Percentiles rank a stretch among this genome's conserved stretches.
phyloP scores from a whole-genome alignment of 2,113 vertebrate species.

The Cyphomyrus discorhynchus region DNA sequence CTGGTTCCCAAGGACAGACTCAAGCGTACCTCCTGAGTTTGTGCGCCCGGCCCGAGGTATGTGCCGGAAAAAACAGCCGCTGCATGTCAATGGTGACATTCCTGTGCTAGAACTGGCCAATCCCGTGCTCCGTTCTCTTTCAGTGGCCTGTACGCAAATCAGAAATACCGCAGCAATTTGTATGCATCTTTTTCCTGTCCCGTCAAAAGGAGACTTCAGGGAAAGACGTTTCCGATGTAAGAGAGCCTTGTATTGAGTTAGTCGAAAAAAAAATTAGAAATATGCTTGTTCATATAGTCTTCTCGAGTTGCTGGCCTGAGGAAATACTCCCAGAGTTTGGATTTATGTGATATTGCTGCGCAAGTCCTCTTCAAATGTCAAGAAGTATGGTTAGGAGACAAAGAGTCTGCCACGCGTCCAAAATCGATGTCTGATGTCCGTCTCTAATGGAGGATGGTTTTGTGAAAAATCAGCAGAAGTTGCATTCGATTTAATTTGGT shows the following conservation, averaged over 20 bases:
- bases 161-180: neutral
- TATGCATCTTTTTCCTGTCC: neutral
- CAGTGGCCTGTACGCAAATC: neutral
- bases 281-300: neutral
- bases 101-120: conserved; percentile 22
- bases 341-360: neutral
- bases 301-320: neutral
- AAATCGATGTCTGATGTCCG: neutral
- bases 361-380: conserved; percentile 1
- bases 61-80: conserved; percentile 37
- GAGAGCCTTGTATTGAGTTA: neutral
- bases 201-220: neutral
- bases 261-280: neutral
- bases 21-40: neutral
- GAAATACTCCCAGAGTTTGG: neutral
- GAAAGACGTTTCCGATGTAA: neutral
- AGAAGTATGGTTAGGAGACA: neutral
- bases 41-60: conserved; percentile 35
- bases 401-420: neutral
- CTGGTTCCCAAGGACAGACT: neutral
- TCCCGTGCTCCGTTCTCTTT: neutral
- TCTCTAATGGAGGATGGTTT: neutral
- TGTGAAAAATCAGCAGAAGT: neutral
- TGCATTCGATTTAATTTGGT: neutral
- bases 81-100: conserved; percentile 30